Base-by-base conservation (phyloP, 2,113 vertebrate species). In the Pterocles gutturalis region DNA sequence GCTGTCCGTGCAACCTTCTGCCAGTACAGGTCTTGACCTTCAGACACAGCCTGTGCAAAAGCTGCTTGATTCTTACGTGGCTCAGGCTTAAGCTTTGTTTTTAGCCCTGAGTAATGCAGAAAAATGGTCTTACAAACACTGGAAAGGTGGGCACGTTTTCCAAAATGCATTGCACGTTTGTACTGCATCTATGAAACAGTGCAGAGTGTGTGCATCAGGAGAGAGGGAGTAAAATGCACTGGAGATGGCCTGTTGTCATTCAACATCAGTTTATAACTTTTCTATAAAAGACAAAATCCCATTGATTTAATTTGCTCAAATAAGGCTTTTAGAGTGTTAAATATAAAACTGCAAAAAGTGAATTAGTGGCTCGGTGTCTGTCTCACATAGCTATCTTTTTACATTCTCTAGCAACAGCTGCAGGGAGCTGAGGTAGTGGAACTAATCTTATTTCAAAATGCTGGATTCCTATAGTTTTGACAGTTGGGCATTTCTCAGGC, bases 361-460 rank as follows among this genome's bases (percentile, higher is more conserved):
- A 94, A 84, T 87, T 67, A 38, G 51, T 49, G 70, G 17, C 10
- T 80, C 12, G 0, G 28, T 62, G 57, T 28, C 33, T 90, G 3
- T 51, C 65, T 66, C 54, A 96, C 95, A 96, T 93, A 97, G 92
- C 51, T 58, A 1, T 61, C 57, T 94, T 80, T 79, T 71, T 75
- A 26, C 51, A 51, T 58, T 91, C 90, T 92, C 92, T 96, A 94
- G 98, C 98, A 98, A 92, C 97, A 98, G 97, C 96, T 97, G 93
- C 90, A 61, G 92, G 21, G 71, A 85, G 87, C 95, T 46, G 73
- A 89, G 89, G 72, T 72, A 48, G 96, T 97, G 73, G 89, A 95
- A 98, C 96, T 92, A 86, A 95, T 98, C 97, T 98, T 93, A 98
- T 98, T 98, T 98, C 98, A 97, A 98, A 97, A 98, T 98, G 98